Evolutionary conservation across 1,140 invertebrate genomes (phyloP), one percentile per base, ranked within the genome.

Genomic region (Anastrepha obliqua): DNA sequence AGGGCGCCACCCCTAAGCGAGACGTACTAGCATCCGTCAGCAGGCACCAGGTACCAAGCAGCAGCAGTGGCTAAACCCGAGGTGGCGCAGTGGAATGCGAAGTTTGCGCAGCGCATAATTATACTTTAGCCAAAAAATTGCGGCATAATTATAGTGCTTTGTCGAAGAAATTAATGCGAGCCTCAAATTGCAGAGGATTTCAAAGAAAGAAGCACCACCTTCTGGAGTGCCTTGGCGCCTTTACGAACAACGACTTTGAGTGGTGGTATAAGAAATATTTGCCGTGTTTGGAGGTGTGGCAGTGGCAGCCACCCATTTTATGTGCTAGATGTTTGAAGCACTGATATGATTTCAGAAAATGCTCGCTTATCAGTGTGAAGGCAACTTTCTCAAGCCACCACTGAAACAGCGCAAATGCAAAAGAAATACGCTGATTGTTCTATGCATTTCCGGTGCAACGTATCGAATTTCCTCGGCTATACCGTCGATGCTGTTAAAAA

Each of bases 61-160:
- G 44, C 5, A 51, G 15, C 13, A 42, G 2, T 8, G 70, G 29
- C 29, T 29, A 29, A 6, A 55, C 0, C 6, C 3, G 5, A 55
- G 8, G 47, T 81, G n/a, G 64, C 60, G 29, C 29, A 29, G 64
- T 11, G 17, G 55, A 29, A 67, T 29, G n/a, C 44, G 9, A 81
- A 81, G 55, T 81, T 47, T n/a, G 11, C 74, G 17, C 47, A 55
- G 74, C 44, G 9, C 74, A 81, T 81, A 81, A 81, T 81, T 81
- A 55, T n/a, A 81, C n/a, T 17, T 55, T 81, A 55, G 51, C 8
- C 9, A 20, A 29, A n/a, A 55, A 81, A 55, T 51, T 55, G 74
- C 47, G 47, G 44, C 47, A 55, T 81, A 81, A 81, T 81, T 55
- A 81, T 29, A 81, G 74, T 9, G 47, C 55, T 55, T 55, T 47